Evolutionary conservation across 30 jellyfish, hydroid and myxozoan species (phyloP).

Genomic region (Aurelia coerulea): DNA sequence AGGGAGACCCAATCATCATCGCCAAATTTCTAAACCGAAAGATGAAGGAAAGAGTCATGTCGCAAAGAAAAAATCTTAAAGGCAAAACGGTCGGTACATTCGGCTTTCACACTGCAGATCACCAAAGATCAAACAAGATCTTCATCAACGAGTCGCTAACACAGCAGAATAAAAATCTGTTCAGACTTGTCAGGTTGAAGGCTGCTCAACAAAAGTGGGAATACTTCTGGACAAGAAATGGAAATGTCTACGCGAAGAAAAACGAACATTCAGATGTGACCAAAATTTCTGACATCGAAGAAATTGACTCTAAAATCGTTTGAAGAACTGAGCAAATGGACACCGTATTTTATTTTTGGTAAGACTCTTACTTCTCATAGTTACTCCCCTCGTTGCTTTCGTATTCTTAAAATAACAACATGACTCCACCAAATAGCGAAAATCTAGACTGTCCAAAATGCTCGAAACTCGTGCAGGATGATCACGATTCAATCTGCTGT

Average conservation of each 20-base stretch:
- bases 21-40: slow-evolving; percentile 8
- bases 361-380: no score
- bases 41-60: not conserved
- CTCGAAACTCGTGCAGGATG: not conserved
- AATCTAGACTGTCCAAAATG: slow-evolving; percentile 9
- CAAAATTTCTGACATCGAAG: not conserved
- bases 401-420: not conserved
- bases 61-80: not conserved
- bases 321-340: not conserved
- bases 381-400: no score
- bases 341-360: not conserved
- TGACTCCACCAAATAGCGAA: not conserved
- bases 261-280: not conserved
- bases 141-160: not conserved
- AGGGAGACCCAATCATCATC: slow-evolving; percentile 15
- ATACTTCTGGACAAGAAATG: slow-evolving; percentile 26
- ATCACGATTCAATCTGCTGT: slow-evolving; percentile 8
- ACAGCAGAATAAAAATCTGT: slow-evolving; percentile 17
- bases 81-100: not conserved
- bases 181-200: not conserved
- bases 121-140: not conserved
- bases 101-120: not conserved
- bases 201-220: not conserved
- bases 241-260: slow-evolving; percentile 5
- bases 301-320: not conserved